These are phyloP conservation scores for Hydrozoanthus gracilis DNA, from an alignment of 92 coral and sea anemone genomes.

Conservation along the genomic window DNA sequence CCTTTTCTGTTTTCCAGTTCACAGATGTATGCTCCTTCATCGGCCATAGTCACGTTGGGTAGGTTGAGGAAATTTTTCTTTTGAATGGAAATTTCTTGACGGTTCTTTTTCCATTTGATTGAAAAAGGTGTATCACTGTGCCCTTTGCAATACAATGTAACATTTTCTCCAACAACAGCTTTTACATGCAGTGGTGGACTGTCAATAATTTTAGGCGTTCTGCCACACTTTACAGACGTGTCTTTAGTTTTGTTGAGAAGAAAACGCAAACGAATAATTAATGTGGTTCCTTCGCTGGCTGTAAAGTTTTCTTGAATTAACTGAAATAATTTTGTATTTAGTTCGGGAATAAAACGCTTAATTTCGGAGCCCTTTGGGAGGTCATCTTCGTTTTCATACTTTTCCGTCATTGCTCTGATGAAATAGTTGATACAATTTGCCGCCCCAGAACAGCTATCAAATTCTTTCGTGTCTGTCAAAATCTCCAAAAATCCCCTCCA, in stretches of 20 bases:
- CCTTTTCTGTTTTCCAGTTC: slow-evolving; percentile 18
- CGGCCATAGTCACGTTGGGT: slow-evolving; percentile 14
- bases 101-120: slow-evolving; percentile 7
- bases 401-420: background rate
- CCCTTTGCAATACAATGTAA: slow-evolving; percentile 18
- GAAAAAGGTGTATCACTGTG: slow-evolving; percentile 5
- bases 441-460: slow-evolving; percentile 50
- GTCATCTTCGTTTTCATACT: slow-evolving; percentile 33
- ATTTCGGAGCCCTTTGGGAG: slow-evolving; percentile 28
- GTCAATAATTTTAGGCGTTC: slow-evolving; percentile 15
- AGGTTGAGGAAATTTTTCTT: background rate
- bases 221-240: slow-evolving; percentile 23
- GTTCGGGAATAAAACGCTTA: background rate
- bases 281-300: background rate
- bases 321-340: background rate
- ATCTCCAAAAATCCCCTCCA: slow-evolving; percentile 37
- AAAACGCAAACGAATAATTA: background rate
- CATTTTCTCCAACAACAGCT: background rate
- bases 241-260: slow-evolving; percentile 30
- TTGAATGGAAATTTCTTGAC: background rate
- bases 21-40: slow-evolving; percentile 51
- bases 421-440: slow-evolving; percentile 11
- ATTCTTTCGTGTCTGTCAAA: slow-evolving; percentile 6
- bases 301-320: background rate
- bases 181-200: slow-evolving; percentile 21